Evolutionary conservation across 2,797 vertebrate genomes (phyloP).

Genomic region (Sphenopsis melanotis): DNA sequence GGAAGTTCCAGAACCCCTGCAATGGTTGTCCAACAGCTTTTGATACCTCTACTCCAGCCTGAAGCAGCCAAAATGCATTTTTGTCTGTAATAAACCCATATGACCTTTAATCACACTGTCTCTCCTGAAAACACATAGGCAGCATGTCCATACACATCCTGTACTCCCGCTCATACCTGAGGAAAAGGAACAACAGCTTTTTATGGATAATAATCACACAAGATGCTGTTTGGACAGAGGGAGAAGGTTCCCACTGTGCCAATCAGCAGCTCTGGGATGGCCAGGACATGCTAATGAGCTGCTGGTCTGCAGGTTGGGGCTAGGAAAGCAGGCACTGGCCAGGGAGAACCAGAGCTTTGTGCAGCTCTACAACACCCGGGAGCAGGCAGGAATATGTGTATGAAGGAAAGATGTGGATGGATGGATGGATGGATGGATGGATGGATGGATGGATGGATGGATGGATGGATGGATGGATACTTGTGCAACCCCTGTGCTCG

Average conservation of each 20-base stretch:
- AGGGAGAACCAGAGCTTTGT: background rate
- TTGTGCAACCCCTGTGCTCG: background rate
- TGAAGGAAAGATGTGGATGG: background rate
- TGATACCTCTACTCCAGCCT: background rate
- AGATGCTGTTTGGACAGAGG: background rate
- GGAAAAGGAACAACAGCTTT: background rate
- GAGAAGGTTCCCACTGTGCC: background rate
- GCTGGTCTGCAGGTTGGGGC: background rate
- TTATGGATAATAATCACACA: background rate
- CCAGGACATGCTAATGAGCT: background rate
- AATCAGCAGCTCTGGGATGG: background rate
- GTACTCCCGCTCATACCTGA: background rate
- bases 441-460: background rate
- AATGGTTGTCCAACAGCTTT: background rate
- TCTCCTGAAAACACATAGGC: background rate
- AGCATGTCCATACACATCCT: background rate
- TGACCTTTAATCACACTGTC: background rate
- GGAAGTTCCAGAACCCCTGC: background rate
- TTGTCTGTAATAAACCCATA: background rate
- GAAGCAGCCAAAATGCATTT: background rate
- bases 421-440: background rate
- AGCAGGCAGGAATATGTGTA: accelerated
- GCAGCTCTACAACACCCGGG: accelerated
- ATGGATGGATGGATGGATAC: background rate
- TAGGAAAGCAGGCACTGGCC: background rate